These are phyloP conservation scores for Acleris laterana DNA, from an alignment of 2,888 invertebrate species.

Conservation along the genomic window DNA sequence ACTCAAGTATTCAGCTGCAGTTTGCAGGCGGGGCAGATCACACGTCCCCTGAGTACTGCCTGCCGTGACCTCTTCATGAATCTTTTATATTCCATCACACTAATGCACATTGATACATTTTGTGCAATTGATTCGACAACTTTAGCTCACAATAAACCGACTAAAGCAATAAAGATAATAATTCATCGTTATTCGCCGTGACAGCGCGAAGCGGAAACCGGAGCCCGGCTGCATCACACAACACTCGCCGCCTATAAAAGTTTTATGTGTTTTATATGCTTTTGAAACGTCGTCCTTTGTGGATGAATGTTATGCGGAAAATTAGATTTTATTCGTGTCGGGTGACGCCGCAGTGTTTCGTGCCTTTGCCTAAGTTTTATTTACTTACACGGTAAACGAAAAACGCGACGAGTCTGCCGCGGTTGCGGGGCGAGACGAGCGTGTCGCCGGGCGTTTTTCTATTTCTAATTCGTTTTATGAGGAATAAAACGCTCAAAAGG, in stretches of 20 bases:
- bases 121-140: slow-evolving; percentile 10
- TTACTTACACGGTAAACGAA: slow-evolving; percentile 71
- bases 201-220: not conserved
- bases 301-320: slow-evolving; percentile 25
- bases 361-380: slow-evolving; percentile 70
- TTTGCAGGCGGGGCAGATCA: slow-evolving; percentile 48
- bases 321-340: slow-evolving; percentile 38
- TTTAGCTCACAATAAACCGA: not conserved
- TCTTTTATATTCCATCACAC: slow-evolving; percentile 51
- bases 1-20: slow-evolving; percentile 52
- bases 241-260: slow-evolving; percentile 12
- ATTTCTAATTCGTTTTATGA: slow-evolving; percentile 77
- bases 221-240: slow-evolving; percentile 13
- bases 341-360: slow-evolving; percentile 55
- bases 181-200: not conserved
- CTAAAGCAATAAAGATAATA: not conserved
- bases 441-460: slow-evolving; percentile 58
- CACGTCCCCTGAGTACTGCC: slow-evolving; percentile 40
- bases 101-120: slow-evolving; percentile 40
- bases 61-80: slow-evolving; percentile 44
- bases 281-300: slow-evolving; percentile 26
- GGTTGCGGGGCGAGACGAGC: slow-evolving; percentile 43
- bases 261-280: slow-evolving; percentile 25
- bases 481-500: not conserved
- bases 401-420: slow-evolving; percentile 55